Evolutionary conservation across 2,113 vertebrate genomes (phyloP).

Genomic region (Zapornia atra): DNA sequence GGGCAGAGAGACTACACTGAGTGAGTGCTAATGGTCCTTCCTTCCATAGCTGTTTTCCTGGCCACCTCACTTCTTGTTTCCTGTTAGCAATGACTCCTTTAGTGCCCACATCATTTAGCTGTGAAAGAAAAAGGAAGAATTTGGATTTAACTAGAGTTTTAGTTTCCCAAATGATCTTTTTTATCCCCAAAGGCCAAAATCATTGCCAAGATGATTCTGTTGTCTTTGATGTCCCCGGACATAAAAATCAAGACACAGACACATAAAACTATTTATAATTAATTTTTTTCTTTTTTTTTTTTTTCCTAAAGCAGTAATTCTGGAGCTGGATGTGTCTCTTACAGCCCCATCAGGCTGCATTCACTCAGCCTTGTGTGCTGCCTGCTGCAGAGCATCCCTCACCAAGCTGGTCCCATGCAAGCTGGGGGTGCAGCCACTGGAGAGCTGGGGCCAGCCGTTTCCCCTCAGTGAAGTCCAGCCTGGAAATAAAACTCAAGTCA

Average conservation of each 20-base stretch:
- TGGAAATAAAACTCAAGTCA: background rate
- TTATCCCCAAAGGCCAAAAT: background rate
- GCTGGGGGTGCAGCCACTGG: accelerated
- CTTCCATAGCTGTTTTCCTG: background rate
- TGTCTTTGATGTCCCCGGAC: background rate
- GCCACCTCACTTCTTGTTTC: background rate
- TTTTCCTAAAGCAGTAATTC: background rate
- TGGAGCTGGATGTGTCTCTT: background rate
- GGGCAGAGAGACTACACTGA: background rate
- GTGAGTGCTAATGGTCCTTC: background rate
- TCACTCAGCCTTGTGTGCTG: background rate
- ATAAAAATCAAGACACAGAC: background rate
- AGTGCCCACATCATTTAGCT: background rate
- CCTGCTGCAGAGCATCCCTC: background rate
- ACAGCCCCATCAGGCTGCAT: accelerated
- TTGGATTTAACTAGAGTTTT: background rate
- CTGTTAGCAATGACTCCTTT: background rate
- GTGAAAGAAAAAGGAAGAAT: background rate
- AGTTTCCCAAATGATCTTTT: background rate
- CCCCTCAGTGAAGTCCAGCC: background rate
- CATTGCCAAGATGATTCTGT: background rate
- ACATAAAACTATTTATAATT: background rate
- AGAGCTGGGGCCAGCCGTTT: background rate
- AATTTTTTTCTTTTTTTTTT: background rate
- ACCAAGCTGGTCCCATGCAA: accelerated